phyloP scores from a whole-genome alignment of 2,797 vertebrate genomes.

The Channa striata region DNA sequence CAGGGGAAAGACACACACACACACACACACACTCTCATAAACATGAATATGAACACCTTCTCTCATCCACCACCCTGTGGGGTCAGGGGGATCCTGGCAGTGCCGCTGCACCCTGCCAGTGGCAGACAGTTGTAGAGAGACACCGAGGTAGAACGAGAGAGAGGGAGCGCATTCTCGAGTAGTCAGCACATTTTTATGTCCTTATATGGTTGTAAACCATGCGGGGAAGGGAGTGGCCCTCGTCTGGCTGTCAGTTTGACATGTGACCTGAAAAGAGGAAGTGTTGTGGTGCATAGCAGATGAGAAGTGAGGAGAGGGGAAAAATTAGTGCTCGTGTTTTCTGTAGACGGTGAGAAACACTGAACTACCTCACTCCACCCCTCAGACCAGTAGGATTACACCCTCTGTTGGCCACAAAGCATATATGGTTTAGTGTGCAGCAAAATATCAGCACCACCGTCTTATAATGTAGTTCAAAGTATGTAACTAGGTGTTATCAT shows the following conservation, averaged over 20 bases:
- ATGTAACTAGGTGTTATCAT: too few species aligned
- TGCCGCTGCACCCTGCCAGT: neutral
- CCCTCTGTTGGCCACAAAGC: slow-evolving; percentile 59
- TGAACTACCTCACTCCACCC: slow-evolving; percentile 7
- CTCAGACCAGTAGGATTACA: slow-evolving; percentile 22
- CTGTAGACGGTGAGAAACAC: slow-evolving; percentile 8
- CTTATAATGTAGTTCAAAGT: neutral
- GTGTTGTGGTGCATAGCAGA: slow-evolving; percentile 56
- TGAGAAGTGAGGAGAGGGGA: slow-evolving; percentile 45
- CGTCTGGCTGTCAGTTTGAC: slow-evolving; percentile 70
- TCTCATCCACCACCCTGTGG: slow-evolving; percentile 23
- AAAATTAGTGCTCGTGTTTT: slow-evolving; percentile 15
- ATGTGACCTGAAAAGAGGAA: slow-evolving; percentile 84
- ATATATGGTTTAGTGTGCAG: neutral
- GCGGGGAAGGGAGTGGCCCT: slow-evolving; percentile 52
- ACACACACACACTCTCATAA: neutral
- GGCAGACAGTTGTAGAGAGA: slow-evolving; percentile 22
- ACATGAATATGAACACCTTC: slow-evolving; percentile 11
- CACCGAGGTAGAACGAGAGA: slow-evolving; percentile 28
- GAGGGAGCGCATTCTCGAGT: slow-evolving; percentile 25
- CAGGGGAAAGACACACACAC: slow-evolving; percentile 30
- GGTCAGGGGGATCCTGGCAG: neutral
- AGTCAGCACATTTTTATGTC: slow-evolving; percentile 74
- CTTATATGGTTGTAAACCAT: slow-evolving; percentile 84
- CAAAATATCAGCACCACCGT: neutral